A percentile compares a stretch with the other conserved stretches of the same genome.
These are phyloP conservation scores for Halocynthia roretzi DNA, from an alignment of 23 tunicate species.

Conservation along the genomic window DNA sequence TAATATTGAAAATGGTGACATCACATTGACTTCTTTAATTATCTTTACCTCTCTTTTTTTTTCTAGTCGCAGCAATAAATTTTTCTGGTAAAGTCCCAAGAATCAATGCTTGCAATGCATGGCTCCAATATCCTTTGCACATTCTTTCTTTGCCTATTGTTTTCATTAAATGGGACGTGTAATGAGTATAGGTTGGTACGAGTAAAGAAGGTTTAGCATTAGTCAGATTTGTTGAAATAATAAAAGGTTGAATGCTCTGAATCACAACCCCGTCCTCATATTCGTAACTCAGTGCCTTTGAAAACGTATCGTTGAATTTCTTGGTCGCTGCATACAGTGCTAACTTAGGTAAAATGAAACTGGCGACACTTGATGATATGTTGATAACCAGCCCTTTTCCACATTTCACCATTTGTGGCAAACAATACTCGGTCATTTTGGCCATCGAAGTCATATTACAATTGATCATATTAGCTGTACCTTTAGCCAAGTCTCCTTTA, in stretches of 20 bases:
- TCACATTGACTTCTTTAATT: not conserved
- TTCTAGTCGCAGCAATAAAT: not conserved
- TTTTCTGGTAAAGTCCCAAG: constrained; percentile 14
- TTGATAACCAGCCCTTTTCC: constrained; percentile 45
- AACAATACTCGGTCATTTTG: constrained; percentile 45
- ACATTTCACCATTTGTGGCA: constrained; percentile 50
- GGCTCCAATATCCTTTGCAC: constrained; percentile 43
- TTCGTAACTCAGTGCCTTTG: constrained; percentile 31
- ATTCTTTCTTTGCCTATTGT: constrained; percentile 39
- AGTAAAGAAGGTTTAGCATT: not conserved
- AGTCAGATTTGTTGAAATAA: constrained; percentile 9
- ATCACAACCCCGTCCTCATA: constrained; percentile 27
- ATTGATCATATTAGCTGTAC: constrained; percentile 21
- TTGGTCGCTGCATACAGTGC: constrained; percentile 37
- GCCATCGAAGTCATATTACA: constrained; percentile 51
- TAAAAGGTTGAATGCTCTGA: constrained; percentile 11
- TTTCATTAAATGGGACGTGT: not conserved
- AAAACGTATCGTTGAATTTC: constrained; percentile 30
- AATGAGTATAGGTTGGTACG: not conserved
- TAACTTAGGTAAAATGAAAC: not conserved
- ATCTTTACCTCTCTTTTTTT: not conserved
- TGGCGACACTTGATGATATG: constrained; percentile 7
- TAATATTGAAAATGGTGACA: not conserved
- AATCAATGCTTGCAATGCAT: constrained; percentile 51
- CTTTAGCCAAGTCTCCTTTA: constrained; percentile 10